phyloP scores from a whole-genome alignment of 2,113 vertebrate genomes.

The Lepidothrix coronata region DNA sequence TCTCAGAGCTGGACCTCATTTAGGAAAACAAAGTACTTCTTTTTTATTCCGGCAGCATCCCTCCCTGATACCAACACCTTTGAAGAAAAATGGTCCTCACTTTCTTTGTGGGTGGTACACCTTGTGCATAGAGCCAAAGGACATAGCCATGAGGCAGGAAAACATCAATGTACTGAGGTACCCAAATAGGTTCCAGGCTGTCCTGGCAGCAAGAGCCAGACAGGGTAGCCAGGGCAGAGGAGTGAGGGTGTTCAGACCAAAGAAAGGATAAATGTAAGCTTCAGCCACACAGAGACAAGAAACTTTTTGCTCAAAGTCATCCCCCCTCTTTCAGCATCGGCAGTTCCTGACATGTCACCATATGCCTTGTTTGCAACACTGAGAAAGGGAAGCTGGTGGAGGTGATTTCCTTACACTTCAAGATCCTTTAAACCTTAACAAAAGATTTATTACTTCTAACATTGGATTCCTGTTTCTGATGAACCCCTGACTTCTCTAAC shows the following conservation, averaged over 20 bases:
- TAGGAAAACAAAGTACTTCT: not conserved
- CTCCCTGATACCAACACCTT: not conserved
- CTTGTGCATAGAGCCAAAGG: not conserved
- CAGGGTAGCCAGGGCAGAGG: not conserved
- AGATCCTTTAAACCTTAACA: not conserved
- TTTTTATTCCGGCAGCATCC: not conserved
- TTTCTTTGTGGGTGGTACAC: not conserved
- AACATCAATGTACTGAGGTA: not conserved
- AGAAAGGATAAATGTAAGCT: not conserved
- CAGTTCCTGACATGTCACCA: not conserved
- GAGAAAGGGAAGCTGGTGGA: not conserved
- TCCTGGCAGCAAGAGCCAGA: not conserved
- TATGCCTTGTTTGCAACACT: not conserved
- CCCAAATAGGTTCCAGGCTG: not conserved
- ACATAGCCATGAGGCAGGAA: not conserved
- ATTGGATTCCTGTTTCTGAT: not conserved
- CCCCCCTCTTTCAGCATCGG: not conserved
- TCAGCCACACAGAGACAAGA: not conserved
- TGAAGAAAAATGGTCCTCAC: not conserved
- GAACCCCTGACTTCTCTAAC: not conserved
- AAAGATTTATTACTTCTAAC: slow-evolving; percentile 25
- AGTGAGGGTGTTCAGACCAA: not conserved
- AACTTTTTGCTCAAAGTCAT: not conserved
- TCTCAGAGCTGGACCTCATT: not conserved
- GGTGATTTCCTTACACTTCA: not conserved